phyloP scores from a whole-genome alignment of 2,888 invertebrate genomes.

The Macropis europaea region DNA sequence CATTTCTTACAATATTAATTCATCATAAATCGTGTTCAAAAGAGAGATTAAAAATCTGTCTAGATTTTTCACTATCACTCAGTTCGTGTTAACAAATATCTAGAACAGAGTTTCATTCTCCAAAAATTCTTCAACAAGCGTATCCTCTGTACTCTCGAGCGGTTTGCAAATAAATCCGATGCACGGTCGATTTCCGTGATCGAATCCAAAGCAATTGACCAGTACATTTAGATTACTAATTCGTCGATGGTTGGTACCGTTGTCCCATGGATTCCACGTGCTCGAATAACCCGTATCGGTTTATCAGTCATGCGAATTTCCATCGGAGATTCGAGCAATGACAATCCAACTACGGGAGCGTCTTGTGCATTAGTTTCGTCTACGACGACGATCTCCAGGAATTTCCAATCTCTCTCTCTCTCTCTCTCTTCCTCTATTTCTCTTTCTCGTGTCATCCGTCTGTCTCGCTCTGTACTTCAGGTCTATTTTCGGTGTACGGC shows the following conservation, averaged over 20 bases:
- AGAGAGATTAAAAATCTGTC: no score
- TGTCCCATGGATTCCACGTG: slow-evolving; percentile 20
- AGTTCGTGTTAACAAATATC: no score
- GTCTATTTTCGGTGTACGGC: slow-evolving; percentile 34
- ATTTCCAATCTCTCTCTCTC: slow-evolving; percentile 3
- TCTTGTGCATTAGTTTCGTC: slow-evolving; percentile 33
- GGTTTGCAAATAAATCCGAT: background rate
- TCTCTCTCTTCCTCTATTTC: slow-evolving; percentile 14
- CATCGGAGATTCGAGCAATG: slow-evolving; percentile 44
- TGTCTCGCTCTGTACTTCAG: no score
- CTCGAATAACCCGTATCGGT: slow-evolving; percentile 35
- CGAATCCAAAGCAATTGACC: slow-evolving; percentile 17
- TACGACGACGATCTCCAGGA: slow-evolving; percentile 5
- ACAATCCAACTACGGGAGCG: slow-evolving; percentile 43
- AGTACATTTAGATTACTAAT: slow-evolving; percentile 21
- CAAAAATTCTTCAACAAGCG: no score
- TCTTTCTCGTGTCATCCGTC: slow-evolving; percentile 9
- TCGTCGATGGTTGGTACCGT: slow-evolving; percentile 6
- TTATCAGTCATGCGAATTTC: slow-evolving; percentile 51
- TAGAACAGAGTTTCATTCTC: no score
- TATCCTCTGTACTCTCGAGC: no score
- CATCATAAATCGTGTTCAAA: no score
- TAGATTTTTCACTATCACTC: no score
- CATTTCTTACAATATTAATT: no score
- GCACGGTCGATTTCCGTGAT: background rate